Evolutionary conservation across 2,113 vertebrate genomes (phyloP).

Genomic region (Cyrtonyx montezumae): DNA sequence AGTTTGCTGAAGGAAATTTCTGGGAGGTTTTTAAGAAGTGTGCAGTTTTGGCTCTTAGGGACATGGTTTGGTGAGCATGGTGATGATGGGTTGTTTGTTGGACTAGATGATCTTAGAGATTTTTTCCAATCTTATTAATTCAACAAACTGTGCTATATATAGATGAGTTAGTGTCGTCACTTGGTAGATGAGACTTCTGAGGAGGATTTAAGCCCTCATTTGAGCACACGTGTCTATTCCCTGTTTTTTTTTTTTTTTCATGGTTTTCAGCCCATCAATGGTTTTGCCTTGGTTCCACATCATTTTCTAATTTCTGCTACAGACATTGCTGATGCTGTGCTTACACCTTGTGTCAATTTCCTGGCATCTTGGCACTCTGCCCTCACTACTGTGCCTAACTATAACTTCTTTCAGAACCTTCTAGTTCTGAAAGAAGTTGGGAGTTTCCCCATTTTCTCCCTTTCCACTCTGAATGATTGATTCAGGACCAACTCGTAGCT

Average conservation of each 20-base stretch:
- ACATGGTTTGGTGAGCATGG: too few species aligned
- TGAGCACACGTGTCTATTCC: background rate
- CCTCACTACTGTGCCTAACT: background rate
- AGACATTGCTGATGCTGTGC: background rate
- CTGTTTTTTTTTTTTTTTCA: background rate
- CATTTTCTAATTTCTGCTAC: background rate
- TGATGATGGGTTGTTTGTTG: too few species aligned
- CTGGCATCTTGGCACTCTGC: background rate
- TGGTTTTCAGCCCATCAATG: background rate
- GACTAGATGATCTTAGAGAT: too few species aligned
- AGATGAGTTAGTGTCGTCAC: background rate
- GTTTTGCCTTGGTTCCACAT: background rate
- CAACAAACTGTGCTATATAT: background rate
- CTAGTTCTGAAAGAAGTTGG: background rate
- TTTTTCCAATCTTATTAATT: too few species aligned
- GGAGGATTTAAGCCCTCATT: background rate
- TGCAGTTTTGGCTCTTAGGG: too few species aligned
- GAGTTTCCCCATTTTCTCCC: background rate
- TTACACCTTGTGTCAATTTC: background rate
- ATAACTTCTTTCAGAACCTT: background rate
- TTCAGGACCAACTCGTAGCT: background rate
- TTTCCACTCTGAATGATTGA: background rate
- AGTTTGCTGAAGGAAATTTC: background rate
- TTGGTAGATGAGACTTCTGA: background rate
- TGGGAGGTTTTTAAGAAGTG: too few species aligned